A percentile compares a stretch with the other conserved stretches of the same genome.
These are phyloP conservation scores for Clinocottus analis DNA, from an alignment of 2,113 vertebrate species.

Conservation along the genomic window DNA sequence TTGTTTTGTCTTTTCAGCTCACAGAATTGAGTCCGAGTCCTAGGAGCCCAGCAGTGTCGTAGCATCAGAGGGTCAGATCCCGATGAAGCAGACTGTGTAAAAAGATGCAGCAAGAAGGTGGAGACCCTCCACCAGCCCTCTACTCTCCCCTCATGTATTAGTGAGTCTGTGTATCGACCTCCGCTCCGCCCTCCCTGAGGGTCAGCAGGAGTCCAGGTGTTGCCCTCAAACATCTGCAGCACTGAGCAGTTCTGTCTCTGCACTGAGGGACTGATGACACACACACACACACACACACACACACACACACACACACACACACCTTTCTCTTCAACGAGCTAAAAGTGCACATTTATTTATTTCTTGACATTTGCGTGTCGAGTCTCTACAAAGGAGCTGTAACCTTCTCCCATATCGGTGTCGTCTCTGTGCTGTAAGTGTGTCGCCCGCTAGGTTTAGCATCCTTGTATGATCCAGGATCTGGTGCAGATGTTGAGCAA, in stretches of 20 bases:
- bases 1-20: conserved; percentile 83
- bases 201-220: conserved; percentile 39
- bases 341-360: conserved; percentile 10
- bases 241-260: neutral
- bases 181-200: conserved; percentile 42
- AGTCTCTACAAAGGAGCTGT: conserved; percentile 26
- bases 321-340: too few species aligned
- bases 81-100: conserved; percentile 46
- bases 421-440: conserved; percentile 34
- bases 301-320: too few species aligned
- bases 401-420: conserved; percentile 33
- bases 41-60: conserved; percentile 73
- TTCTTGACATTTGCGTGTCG: conserved; percentile 25
- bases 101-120: conserved; percentile 43
- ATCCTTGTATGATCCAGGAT: too few species aligned
- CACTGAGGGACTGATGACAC: too few species aligned
- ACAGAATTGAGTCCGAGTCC: conserved; percentile 91
- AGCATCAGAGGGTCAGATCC: conserved; percentile 24
- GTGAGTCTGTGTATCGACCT: conserved; percentile 50
- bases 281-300: too few species aligned
- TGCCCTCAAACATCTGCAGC: conserved; percentile 24
- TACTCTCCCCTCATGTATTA: conserved; percentile 43
- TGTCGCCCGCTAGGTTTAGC: conserved; percentile 33
- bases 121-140: conserved; percentile 38
- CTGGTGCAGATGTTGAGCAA: conserved; percentile 29